Percentiles rank a stretch among this genome's conserved stretches.
phyloP scores from a whole-genome alignment of 1,140 invertebrate species.

The Brachionus calyciflorus region DNA sequence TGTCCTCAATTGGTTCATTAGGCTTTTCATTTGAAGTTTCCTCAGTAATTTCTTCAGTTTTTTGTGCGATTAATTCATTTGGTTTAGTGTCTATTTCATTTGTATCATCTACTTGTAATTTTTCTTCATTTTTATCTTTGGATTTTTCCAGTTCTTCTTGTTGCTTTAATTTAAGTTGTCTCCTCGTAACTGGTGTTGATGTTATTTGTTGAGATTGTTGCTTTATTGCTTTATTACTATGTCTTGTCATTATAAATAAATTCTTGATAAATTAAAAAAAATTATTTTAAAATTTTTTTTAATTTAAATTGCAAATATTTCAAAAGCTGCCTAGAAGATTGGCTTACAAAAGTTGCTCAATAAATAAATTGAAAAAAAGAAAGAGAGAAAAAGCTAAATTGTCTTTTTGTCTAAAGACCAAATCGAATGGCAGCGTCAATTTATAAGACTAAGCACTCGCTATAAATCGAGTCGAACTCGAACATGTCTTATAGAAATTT shows the following conservation, averaged over 20 bases:
- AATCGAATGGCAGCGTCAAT: slow-evolving; percentile 38
- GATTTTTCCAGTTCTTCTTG: slow-evolving; percentile 18
- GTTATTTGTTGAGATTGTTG: slow-evolving; percentile 13
- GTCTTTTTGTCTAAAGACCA: background rate
- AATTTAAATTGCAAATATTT: slow-evolving; percentile 32
- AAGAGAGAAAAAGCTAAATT: background rate
- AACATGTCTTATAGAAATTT: background rate
- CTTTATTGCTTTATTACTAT: slow-evolving; percentile 1
- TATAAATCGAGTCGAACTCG: background rate
- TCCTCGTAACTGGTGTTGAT: slow-evolving; percentile 18
- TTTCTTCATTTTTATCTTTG: background rate
- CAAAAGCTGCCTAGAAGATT: slow-evolving; percentile 35
- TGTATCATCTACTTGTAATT: background rate
- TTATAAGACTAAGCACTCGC: background rate
- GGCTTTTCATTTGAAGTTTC: too few species aligned
- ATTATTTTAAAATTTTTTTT: background rate
- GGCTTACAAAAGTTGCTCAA: slow-evolving; percentile 40
- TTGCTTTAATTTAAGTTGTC: slow-evolving; percentile 39
- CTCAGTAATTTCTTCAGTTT: too few species aligned
- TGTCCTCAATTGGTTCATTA: background rate
- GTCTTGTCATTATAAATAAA: slow-evolving; percentile 43
- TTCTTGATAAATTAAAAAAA: too few species aligned
- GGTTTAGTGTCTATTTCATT: too few species aligned
- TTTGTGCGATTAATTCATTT: too few species aligned
- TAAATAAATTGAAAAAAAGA: too few species aligned